A percentile compares a stretch with the other conserved stretches of the same genome.
These are phyloP conservation scores for Orestias chungarensis DNA, from an alignment of 2,797 vertebrate species.

Conservation along the genomic window DNA sequence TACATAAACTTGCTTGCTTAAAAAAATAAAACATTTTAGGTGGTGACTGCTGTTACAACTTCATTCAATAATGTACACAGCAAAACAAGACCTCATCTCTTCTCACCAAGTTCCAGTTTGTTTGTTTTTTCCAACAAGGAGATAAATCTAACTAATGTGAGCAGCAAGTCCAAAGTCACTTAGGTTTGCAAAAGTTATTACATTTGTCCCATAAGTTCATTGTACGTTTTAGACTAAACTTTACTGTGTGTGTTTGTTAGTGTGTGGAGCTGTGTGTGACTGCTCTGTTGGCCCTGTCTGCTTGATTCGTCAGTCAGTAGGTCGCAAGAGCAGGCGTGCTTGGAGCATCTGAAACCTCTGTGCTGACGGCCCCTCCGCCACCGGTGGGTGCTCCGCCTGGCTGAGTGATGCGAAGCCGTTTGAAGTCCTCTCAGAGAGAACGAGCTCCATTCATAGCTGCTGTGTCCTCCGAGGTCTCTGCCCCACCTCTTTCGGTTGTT, in stretches of 20 bases:
- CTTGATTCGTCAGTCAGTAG: conserved; percentile 61
- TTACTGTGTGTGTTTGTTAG: conserved; percentile 13
- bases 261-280: conserved; percentile 40
- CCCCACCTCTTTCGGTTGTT: conserved; percentile 47
- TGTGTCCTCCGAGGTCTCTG: conserved; percentile 41
- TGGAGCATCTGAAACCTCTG: conserved; percentile 63
- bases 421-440: conserved; percentile 76
- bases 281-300: conserved; percentile 38
- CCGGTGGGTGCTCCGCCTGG: conserved; percentile 64
- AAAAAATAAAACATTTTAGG: too few species aligned
- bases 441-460: conserved; percentile 71
- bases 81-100: too few species aligned
- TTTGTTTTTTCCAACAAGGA: neutral
- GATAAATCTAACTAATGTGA: neutral
- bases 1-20: too few species aligned
- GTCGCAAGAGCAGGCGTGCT: conserved; percentile 61
- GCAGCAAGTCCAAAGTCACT: neutral
- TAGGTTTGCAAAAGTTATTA: neutral
- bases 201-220: neutral
- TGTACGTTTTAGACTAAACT: neutral
- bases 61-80: too few species aligned
- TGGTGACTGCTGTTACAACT: neutral
- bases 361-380: conserved; percentile 56
- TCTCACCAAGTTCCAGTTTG: neutral
- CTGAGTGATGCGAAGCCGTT: conserved; percentile 70